Evolutionary conservation across 2,888 invertebrate species (phyloP).

Genomic region (Macrosiphum euphorbiae): DNA sequence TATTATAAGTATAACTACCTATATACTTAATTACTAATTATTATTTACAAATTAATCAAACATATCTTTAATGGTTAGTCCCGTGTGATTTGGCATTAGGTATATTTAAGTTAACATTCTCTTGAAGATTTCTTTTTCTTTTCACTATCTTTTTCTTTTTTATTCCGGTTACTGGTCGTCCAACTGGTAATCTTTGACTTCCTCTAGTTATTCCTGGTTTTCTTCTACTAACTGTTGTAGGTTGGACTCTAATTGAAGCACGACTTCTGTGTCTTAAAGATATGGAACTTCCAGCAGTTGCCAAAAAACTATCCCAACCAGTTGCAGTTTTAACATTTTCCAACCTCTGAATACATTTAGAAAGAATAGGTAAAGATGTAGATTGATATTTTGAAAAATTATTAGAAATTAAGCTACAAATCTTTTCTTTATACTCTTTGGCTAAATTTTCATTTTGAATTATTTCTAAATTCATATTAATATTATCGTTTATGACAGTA

Average conservation of each 20-base stretch:
- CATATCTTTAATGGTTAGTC: not conserved
- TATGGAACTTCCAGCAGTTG: constrained; percentile 1
- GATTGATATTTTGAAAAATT: not conserved
- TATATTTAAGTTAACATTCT: not conserved
- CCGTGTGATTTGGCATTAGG: not conserved
- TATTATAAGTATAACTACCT: too few species aligned
- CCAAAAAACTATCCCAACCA: not conserved
- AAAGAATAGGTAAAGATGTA: not conserved
- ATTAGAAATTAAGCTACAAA: not conserved
- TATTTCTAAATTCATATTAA: not conserved
- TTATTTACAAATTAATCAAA: not conserved
- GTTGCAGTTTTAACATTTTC: constrained; percentile 16
- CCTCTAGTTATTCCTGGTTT: not conserved
- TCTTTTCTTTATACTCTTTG: not conserved
- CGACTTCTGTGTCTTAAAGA: constrained; percentile 11
- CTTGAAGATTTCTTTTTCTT: not conserved
- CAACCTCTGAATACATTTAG: constrained; percentile 4
- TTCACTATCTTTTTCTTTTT: not conserved
- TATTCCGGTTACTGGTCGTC: not conserved
- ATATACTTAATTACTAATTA: not conserved
- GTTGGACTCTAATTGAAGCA: not conserved
- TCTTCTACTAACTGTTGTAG: not conserved
- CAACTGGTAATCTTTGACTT: not conserved
- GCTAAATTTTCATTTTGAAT: not conserved
- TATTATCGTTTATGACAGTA: not conserved